phyloP scores from a whole-genome alignment of 2,888 invertebrate species.

The Rhodophaea formosa region DNA sequence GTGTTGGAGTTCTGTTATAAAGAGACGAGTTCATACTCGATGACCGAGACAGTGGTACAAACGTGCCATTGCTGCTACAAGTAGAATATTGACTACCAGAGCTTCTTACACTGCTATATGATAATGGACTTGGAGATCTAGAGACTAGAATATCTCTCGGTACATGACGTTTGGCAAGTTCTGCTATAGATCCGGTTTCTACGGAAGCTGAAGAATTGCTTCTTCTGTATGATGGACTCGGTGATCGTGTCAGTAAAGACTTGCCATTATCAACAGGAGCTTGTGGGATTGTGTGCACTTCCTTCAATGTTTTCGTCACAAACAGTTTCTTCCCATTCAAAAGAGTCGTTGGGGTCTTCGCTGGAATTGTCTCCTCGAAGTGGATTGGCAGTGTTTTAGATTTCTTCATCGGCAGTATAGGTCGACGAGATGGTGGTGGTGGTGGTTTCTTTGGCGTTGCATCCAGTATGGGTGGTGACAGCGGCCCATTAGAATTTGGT shows the following conservation, averaged over 20 bases:
- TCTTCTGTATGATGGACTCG: constrained; percentile 65
- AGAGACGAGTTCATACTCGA: constrained; percentile 66
- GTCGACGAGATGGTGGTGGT: constrained; percentile 56
- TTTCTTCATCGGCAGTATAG: constrained; percentile 70
- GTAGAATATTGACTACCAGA: constrained; percentile 72
- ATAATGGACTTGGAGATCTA: constrained; percentile 82
- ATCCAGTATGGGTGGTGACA: constrained; percentile 67
- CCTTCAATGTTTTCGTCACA: constrained; percentile 69
- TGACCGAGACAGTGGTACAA: constrained; percentile 65
- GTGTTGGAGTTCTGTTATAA: constrained; percentile 74
- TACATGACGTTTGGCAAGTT: constrained; percentile 69
- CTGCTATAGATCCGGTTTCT: constrained; percentile 75
- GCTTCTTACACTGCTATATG: constrained; percentile 64
- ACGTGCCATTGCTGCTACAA: constrained; percentile 72
- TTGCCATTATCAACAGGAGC: constrained; percentile 46
- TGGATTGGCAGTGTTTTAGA: constrained; percentile 72
- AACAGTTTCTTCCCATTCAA: constrained; percentile 64
- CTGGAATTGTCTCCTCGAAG: constrained; percentile 66
- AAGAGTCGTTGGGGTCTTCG: constrained; percentile 49
- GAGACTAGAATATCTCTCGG: constrained; percentile 60
- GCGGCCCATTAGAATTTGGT: constrained; percentile 58
- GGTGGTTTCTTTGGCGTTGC: constrained; percentile 72
- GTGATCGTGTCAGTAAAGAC: constrained; percentile 54
- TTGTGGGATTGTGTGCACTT: constrained; percentile 63
- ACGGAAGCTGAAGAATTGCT: constrained; percentile 64